Evolutionary conservation across 2,888 invertebrate genomes (phyloP).

Genomic region (Dioctria linearis): DNA sequence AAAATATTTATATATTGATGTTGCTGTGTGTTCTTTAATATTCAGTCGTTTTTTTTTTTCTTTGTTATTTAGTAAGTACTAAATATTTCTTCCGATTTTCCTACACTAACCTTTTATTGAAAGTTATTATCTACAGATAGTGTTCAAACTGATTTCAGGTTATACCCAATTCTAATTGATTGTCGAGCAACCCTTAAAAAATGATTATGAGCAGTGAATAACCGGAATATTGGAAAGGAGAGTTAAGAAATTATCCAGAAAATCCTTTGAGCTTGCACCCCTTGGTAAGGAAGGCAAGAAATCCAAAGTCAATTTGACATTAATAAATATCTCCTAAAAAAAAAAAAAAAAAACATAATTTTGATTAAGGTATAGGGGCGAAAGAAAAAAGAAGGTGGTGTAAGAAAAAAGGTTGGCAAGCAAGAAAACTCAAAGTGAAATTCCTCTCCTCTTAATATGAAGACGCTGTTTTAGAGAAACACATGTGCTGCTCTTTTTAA

Average conservation of each 20-base stretch:
- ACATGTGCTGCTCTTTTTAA: constrained; percentile 54
- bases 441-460: constrained; percentile 15
- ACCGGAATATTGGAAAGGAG: constrained; percentile 44
- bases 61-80: constrained; percentile 40
- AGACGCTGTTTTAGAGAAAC: constrained; percentile 50
- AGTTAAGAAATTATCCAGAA: constrained; percentile 38
- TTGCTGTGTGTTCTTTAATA: constrained; percentile 22
- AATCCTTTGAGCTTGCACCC: constrained; percentile 34
- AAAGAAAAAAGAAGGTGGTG: constrained; percentile 38
- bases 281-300: constrained; percentile 12
- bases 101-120: constrained; percentile 38
- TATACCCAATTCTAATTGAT: constrained; percentile 26
- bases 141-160: constrained; percentile 54
- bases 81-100: constrained; percentile 37
- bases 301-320: constrained; percentile 42
- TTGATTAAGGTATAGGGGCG: constrained; percentile 43
- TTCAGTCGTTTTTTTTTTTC: constrained; percentile 1
- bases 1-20: constrained; percentile 14
- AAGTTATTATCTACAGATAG: constrained; percentile 39
- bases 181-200: constrained; percentile 35
- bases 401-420: constrained; percentile 24
- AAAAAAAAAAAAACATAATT: constrained; percentile 33
- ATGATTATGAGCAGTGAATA: constrained; percentile 50
- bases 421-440: constrained; percentile 40
- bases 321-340: constrained; percentile 28